These are phyloP conservation scores for Sebastolobus alascanus DNA, from an alignment of 2,797 vertebrate genomes.

Conservation along the genomic window DNA sequence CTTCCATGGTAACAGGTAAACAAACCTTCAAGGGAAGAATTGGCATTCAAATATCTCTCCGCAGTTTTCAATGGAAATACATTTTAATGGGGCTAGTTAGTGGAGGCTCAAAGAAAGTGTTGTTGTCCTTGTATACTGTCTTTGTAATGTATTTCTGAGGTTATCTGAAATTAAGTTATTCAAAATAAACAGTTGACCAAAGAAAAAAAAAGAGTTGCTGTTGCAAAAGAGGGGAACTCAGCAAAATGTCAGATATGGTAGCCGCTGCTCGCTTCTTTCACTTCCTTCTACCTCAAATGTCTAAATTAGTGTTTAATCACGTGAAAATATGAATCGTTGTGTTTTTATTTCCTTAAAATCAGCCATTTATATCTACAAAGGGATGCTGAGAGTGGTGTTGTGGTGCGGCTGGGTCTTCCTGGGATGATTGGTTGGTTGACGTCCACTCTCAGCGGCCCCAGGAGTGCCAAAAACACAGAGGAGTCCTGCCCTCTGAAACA, in stretches of 20 bases:
- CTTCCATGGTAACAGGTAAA: constrained; percentile 67
- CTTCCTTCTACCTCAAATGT: background rate
- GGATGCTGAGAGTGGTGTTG: background rate
- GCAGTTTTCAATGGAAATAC: constrained; percentile 22
- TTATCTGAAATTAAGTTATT: background rate
- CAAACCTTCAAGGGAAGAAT: constrained; percentile 32
- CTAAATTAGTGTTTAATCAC: background rate
- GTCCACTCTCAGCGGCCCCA: too few relatives aligned
- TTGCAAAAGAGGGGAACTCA: background rate
- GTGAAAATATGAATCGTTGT: too few relatives aligned
- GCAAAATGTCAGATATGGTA: background rate
- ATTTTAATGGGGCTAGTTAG: background rate
- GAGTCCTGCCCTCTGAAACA: too few relatives aligned
- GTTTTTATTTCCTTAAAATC: background rate
- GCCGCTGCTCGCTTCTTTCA: constrained; percentile 1
- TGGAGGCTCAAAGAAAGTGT: background rate
- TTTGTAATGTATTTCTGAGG: background rate
- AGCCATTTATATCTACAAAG: background rate
- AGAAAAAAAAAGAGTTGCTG: background rate
- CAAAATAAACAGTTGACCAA: constrained; percentile 2
- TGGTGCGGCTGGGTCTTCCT: too few relatives aligned
- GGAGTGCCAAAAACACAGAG: too few relatives aligned
- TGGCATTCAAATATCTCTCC: constrained; percentile 39
- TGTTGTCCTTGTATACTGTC: constrained; percentile 3
- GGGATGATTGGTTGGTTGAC: too few relatives aligned